Conservation (phyloP, 2,113 vertebrate genomes). For the Podarcis muralis region DNA sequence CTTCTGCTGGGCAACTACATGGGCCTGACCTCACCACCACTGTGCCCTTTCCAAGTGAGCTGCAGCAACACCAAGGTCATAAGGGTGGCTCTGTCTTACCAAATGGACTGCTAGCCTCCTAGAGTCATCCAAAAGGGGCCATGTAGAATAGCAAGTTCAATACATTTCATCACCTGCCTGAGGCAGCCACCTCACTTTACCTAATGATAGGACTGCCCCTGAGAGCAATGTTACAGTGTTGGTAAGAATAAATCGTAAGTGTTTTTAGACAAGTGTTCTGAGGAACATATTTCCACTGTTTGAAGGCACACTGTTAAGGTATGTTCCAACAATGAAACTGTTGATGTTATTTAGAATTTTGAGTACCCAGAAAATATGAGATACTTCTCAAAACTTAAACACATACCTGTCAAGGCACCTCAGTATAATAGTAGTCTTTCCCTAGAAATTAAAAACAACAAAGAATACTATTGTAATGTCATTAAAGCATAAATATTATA, state of each 20-base stretch:
- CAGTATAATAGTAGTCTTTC: conserved; percentile 93
- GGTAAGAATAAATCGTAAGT: background rate
- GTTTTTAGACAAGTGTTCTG: background rate
- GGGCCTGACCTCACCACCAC: too few relatives aligned
- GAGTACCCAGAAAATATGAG: conserved; percentile 21
- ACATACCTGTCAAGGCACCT: conserved; percentile 92
- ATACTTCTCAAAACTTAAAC: conserved; percentile 28
- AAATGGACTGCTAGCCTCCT: too few relatives aligned
- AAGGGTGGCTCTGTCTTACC: too few relatives aligned
- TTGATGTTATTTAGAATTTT: background rate
- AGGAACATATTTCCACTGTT: background rate
- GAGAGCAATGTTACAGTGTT: background rate
- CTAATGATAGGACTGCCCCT: too few relatives aligned
- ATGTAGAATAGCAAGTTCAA: too few relatives aligned
- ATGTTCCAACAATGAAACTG: background rate
- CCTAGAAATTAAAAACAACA: conserved; percentile 76
- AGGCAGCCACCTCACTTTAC: too few relatives aligned
- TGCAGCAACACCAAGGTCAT: too few relatives aligned
- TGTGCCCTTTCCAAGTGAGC: too few relatives aligned
- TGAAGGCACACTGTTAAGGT: background rate
- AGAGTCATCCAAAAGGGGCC: too few relatives aligned
- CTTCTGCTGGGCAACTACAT: too few relatives aligned
- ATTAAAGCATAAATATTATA: conserved; percentile 52
- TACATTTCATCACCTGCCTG: too few relatives aligned
- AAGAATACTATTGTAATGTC: conserved; percentile 48